A percentile compares a stretch with the other conserved stretches of the same genome.
phyloP scores from a whole-genome alignment of 2,113 vertebrate species.

The rat (Rattus norvegicus) region GRCr8 NC_086020.1:127589501-127590000 shows the following conservation, averaged over 20 bases:
- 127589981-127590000: too few relatives aligned
- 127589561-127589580: neutral
- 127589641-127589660: constrained; percentile 18
- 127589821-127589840: too few relatives aligned
- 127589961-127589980: too few relatives aligned
- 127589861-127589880: too few relatives aligned
- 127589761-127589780: neutral
- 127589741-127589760: neutral
- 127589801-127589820: too few relatives aligned
- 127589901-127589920: too few relatives aligned
- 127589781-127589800: neutral
- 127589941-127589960: too few relatives aligned
- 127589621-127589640: neutral
- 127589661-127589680: neutral
- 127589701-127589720: neutral
- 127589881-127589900: too few relatives aligned
- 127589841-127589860: too few relatives aligned
- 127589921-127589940: too few relatives aligned
- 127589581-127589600: neutral
- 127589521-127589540: constrained; percentile 13
- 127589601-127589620: neutral
- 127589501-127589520: neutral
- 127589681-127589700: neutral
- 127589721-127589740: neutral
- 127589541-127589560: neutral